phyloP scores from a whole-genome alignment of 1,140 invertebrate genomes.

The Maniola jurtina region DNA sequence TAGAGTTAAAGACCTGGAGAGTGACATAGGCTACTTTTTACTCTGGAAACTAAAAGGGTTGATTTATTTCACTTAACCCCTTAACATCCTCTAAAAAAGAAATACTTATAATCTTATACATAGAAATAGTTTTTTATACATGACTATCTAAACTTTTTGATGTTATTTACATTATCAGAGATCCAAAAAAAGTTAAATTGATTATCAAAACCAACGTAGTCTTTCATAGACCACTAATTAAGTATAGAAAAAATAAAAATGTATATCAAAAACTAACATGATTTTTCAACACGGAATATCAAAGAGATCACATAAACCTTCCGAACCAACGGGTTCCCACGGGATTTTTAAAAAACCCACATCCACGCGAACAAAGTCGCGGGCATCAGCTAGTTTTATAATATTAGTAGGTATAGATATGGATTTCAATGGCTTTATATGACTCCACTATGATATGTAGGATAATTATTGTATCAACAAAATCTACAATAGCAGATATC shows the following conservation, averaged over 20 bases:
- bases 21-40: too few relatives aligned
- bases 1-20: too few relatives aligned
- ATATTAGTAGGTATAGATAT: too few relatives aligned
- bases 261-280: slow-evolving; percentile 25
- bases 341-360: too few relatives aligned
- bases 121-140: slow-evolving; percentile 40
- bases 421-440: too few relatives aligned
- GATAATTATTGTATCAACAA: too few relatives aligned
- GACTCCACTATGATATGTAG: too few relatives aligned
- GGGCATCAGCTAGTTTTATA: too few relatives aligned
- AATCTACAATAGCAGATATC: too few relatives aligned
- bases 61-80: neutral
- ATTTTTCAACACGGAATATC: slow-evolving; percentile 80
- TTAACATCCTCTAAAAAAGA: too few relatives aligned
- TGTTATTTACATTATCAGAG: slow-evolving; percentile 48
- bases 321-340: too few relatives aligned
- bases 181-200: slow-evolving; percentile 29
- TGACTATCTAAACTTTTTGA: slow-evolving; percentile 22
- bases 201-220: slow-evolving; percentile 45
- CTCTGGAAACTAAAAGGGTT: slow-evolving; percentile 30
- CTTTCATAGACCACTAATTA: slow-evolving; percentile 37
- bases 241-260: slow-evolving; percentile 33
- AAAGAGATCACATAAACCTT: slow-evolving; percentile 92
- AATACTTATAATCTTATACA: slow-evolving; percentile 2
- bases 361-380: too few relatives aligned